Evolutionary conservation across 2,888 invertebrate species (phyloP).

Genomic region (Eilema griseolum): DNA sequence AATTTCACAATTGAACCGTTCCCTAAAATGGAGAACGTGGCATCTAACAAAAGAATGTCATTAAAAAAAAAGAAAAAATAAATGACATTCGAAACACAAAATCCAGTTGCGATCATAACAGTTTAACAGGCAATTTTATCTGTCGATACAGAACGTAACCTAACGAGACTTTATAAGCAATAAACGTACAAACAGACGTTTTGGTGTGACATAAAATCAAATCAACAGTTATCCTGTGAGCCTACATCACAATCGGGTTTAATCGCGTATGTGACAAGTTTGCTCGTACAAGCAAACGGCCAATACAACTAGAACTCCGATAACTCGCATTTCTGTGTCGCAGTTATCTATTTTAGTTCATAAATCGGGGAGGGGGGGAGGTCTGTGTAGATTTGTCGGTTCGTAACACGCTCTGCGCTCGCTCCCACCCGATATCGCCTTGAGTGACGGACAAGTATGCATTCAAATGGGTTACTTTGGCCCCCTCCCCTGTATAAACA

Average conservation of each 20-base stretch:
- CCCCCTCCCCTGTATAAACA: conserved; percentile 80
- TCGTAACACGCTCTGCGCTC: conserved; percentile 73
- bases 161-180: conserved; percentile 85
- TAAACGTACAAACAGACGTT: conserved; percentile 85
- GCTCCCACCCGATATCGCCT: conserved; percentile 85
- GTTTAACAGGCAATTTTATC: conserved; percentile 81
- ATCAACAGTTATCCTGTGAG: conserved; percentile 86
- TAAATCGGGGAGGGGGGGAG: conserved; percentile 56
- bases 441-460: conserved; percentile 92
- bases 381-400: conserved; percentile 58
- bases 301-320: conserved; percentile 60
- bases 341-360: conserved; percentile 27
- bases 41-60: conserved; percentile 56
- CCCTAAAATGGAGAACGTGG: conserved; percentile 44
- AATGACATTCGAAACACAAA: conserved; percentile 70
- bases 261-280: conserved; percentile 87
- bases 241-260: conserved; percentile 87
- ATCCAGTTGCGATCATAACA: conserved; percentile 79
- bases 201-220: conserved; percentile 86
- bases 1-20: conserved; percentile 13
- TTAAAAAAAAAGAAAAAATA: conserved; percentile 59
- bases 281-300: conserved; percentile 75
- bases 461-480: conserved; percentile 92
- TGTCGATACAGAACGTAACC: conserved; percentile 79
- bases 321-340: conserved; percentile 46